Percentiles rank a stretch among this genome's conserved stretches.
Conservation (phyloP, 2,888 invertebrate species). For the Cantharis rufa region DNA sequence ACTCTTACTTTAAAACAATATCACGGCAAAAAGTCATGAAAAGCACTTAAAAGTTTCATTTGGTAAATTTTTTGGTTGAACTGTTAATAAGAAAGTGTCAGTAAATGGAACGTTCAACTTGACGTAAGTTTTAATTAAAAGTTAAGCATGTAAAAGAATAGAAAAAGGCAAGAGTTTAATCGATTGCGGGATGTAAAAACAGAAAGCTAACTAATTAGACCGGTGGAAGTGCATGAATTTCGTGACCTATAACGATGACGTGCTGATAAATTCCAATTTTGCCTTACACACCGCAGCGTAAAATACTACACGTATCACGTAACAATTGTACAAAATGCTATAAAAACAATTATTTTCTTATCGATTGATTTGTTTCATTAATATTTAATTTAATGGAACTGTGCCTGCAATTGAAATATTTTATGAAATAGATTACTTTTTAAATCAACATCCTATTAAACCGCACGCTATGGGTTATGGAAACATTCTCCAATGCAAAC, state of each 20-base stretch:
- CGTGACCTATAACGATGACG: slow-evolving; percentile 39
- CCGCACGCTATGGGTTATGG: not conserved
- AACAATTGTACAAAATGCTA: slow-evolving; percentile 6
- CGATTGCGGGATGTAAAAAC: slow-evolving; percentile 26
- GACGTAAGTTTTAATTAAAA: slow-evolving; percentile 21
- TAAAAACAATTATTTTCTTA: slow-evolving; percentile 6
- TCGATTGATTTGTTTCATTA: slow-evolving; percentile 13
- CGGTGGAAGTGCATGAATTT: slow-evolving; percentile 33
- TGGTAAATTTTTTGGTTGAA: not conserved
- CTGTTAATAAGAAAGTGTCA: slow-evolving; percentile 12
- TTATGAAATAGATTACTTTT: slow-evolving; percentile 14
- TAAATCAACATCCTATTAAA: slow-evolving; percentile 1
- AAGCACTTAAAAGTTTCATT: not conserved
- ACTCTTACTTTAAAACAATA: not conserved
- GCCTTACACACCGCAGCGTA: slow-evolving; percentile 33
- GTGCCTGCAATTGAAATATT: not conserved
- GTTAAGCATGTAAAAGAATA: slow-evolving; percentile 12
- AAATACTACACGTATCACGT: slow-evolving; percentile 16
- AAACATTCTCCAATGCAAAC: not conserved
- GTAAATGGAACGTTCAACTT: slow-evolving; percentile 6
- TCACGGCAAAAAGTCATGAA: not conserved
- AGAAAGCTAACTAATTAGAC: slow-evolving; percentile 31
- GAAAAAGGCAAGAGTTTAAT: slow-evolving; percentile 18
- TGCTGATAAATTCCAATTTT: slow-evolving; percentile 40
- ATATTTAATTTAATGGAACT: slow-evolving; percentile 10